Percentiles rank a stretch among this genome's conserved stretches.
phyloP scores from a whole-genome alignment of 2,888 invertebrate species.

The Tinea semifulvella region DNA sequence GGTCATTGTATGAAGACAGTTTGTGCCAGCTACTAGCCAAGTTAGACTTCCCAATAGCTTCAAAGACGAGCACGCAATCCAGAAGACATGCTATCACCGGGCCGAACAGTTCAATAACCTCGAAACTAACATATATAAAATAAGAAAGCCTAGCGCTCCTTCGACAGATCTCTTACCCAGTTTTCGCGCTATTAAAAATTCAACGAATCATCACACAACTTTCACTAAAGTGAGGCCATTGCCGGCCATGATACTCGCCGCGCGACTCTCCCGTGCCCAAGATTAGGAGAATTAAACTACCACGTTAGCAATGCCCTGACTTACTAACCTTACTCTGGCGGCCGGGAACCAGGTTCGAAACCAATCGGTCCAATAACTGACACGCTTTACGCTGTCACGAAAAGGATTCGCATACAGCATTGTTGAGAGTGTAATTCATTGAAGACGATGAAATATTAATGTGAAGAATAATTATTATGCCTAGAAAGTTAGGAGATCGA shows the following conservation, averaged over 20 bases:
- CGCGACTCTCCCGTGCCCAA: conserved; percentile 11
- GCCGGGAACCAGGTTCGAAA: background rate
- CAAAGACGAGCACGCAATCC: conserved; percentile 8
- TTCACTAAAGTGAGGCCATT: conserved; percentile 47
- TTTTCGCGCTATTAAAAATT: conserved; percentile 58
- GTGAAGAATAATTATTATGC: conserved; percentile 60
- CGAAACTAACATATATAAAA: conserved; percentile 46
- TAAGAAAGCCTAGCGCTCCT: conserved; percentile 56
- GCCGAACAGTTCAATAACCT: conserved; percentile 43
- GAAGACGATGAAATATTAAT: conserved; percentile 53
- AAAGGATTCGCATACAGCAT: background rate
- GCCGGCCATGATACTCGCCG: conserved; percentile 18
- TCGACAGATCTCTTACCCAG: conserved; percentile 53
- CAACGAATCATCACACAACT: conserved; percentile 59
- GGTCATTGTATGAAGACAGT: background rate
- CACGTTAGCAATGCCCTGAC: background rate
- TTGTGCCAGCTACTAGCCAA: background rate
- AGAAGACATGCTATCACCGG: conserved; percentile 10
- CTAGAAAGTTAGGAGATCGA: conserved; percentile 64
- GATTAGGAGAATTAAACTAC: conserved; percentile 10
- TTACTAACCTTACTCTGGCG: background rate
- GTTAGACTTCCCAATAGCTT: conserved; percentile 14
- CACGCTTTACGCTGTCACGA: background rate
- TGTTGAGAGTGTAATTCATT: conserved; percentile 3
- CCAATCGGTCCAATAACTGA: background rate